Conservation (phyloP, 1,140 invertebrate genomes). For the Trichogramma pretiosum region DNA sequence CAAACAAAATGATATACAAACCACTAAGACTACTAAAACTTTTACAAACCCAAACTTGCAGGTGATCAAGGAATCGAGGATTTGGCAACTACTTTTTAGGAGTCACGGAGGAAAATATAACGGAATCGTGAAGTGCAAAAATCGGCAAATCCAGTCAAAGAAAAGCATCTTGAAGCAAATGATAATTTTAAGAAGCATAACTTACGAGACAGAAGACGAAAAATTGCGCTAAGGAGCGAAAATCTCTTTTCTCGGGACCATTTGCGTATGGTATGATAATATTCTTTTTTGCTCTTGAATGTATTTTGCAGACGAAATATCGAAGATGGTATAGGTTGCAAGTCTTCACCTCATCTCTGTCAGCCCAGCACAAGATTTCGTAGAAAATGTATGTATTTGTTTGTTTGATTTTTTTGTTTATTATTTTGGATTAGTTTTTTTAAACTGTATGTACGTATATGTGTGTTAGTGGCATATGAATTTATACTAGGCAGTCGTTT, state of each 20-base stretch:
- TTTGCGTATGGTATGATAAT: slow-evolving; percentile 1
- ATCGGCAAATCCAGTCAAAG: slow-evolving; percentile 21
- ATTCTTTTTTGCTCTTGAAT: slow-evolving; percentile 1
- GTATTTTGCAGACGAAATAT: slow-evolving; percentile 7
- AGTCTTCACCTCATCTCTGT: slow-evolving; percentile 4
- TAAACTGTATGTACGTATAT: too few relatives aligned
- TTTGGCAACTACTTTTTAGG: slow-evolving; percentile 8
- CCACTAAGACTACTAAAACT: too few relatives aligned
- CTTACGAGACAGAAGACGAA: slow-evolving; percentile 42
- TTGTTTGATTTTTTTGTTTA: slow-evolving; percentile 1
- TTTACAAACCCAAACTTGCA: too few relatives aligned
- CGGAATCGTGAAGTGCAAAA: slow-evolving; percentile 3
- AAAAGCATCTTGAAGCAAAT: slow-evolving; percentile 44
- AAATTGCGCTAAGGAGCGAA: slow-evolving; percentile 40
- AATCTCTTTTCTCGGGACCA: slow-evolving; percentile 5
- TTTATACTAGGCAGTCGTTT: too few relatives aligned
- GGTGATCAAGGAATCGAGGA: too few relatives aligned
- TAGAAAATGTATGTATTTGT: background rate
- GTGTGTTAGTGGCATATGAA: too few relatives aligned
- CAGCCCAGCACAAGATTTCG: slow-evolving; percentile 9
- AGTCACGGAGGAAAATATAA: too few relatives aligned
- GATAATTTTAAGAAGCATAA: slow-evolving; percentile 48
- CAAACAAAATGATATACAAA: too few relatives aligned
- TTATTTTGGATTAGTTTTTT: slow-evolving; percentile 2
- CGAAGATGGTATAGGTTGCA: slow-evolving; percentile 1